phyloP scores from a whole-genome alignment of 2,113 vertebrate genomes.

The Chaenogobius annularis region DNA sequence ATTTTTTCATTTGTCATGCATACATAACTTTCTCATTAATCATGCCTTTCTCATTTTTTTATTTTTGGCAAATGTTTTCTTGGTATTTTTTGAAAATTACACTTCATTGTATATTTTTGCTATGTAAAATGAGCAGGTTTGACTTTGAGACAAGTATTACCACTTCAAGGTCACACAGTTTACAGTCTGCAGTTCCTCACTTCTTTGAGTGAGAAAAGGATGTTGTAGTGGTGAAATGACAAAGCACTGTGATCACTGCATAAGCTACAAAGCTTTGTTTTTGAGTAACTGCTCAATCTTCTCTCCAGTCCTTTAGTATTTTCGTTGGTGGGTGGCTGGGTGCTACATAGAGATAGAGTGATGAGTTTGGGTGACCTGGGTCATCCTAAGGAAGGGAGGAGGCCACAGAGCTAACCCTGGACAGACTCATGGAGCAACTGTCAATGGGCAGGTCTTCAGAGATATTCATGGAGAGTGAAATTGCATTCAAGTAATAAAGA shows the following conservation, averaged over 20 bases:
- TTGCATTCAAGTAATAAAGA: neutral
- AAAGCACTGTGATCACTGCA: neutral
- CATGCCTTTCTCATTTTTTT: constrained; percentile 15
- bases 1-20: constrained; percentile 48
- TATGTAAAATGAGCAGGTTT: neutral
- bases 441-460: neutral
- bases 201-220: neutral
- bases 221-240: neutral
- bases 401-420: neutral
- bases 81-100: neutral
- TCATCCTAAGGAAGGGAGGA: constrained; percentile 5
- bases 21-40: constrained; percentile 28
- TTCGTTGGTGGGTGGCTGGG: neutral
- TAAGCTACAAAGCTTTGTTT: neutral
- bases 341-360: neutral
- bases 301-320: neutral
- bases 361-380: neutral
- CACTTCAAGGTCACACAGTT: neutral
- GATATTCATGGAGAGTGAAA: neutral
- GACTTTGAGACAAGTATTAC: neutral
- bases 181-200: neutral
- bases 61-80: constrained; percentile 4
- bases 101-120: neutral
- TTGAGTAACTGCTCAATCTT: neutral
- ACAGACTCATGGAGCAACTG: neutral